These are phyloP conservation scores for Cryptomyrus ogoouensis DNA, from an alignment of 2,113 vertebrate species.

Conservation along the genomic window DNA sequence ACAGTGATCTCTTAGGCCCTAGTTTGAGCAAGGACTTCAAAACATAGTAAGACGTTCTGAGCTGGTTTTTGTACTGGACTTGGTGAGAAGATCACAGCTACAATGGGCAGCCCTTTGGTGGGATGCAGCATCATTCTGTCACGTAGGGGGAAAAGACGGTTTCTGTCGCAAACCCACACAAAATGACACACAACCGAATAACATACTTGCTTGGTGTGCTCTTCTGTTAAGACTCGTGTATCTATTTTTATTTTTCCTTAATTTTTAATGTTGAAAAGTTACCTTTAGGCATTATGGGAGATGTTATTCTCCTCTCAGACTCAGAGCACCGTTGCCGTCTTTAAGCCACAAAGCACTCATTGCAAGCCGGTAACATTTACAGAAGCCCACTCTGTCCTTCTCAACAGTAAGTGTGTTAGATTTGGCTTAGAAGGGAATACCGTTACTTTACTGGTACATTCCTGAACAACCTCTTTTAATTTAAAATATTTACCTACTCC, in stretches of 20 bases:
- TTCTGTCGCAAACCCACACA: neutral
- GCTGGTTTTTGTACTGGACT: neutral
- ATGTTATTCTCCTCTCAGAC: neutral
- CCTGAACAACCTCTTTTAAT: neutral
- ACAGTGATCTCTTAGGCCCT: neutral
- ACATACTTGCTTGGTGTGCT: neutral
- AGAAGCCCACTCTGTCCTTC: neutral
- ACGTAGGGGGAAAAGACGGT: neutral
- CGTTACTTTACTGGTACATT: neutral
- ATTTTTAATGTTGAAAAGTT: neutral
- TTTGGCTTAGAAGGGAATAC: neutral
- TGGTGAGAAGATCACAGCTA: neutral
- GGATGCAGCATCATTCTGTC: neutral
- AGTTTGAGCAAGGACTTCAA: neutral
- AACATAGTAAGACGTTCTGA: neutral
- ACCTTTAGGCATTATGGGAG: neutral
- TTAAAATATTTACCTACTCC: neutral
- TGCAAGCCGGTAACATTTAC: neutral
- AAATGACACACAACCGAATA: neutral
- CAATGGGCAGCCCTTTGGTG: neutral
- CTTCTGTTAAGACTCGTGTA: neutral
- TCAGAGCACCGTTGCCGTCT: neutral
- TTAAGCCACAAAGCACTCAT: neutral
- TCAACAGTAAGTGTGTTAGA: neutral
- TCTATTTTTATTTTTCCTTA: neutral